Conservation (phyloP, 53 echinoderm and acorn worm species). For the Paracentrotus lividus region DNA sequence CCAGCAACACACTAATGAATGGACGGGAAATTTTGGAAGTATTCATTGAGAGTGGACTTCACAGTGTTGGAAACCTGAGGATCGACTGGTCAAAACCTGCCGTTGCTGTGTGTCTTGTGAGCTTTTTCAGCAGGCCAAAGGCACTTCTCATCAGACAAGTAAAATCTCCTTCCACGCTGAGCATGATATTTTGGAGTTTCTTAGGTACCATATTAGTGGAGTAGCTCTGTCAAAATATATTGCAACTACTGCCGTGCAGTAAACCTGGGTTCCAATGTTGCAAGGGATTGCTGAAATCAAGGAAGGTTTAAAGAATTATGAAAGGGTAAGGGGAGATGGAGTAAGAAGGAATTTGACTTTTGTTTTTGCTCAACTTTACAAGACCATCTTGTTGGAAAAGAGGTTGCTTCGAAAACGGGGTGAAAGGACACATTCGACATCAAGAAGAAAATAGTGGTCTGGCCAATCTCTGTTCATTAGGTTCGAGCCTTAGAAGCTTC, state of each 20-base stretch:
- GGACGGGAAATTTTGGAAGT: too few relatives aligned
- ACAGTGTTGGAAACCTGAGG: neutral
- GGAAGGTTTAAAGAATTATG: neutral
- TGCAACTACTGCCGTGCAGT: neutral
- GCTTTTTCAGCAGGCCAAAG: neutral
- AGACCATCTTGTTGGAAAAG: slow-evolving; percentile 20
- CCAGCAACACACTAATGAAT: too few relatives aligned
- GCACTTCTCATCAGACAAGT: neutral
- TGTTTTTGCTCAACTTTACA: neutral
- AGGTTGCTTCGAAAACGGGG: neutral
- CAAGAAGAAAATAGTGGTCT: neutral
- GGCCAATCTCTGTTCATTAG: neutral
- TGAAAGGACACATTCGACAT: neutral
- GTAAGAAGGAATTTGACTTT: neutral
- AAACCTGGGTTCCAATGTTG: neutral
- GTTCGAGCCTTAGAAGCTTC: slow-evolving; percentile 4
- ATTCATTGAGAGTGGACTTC: too few relatives aligned
- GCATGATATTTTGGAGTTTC: neutral
- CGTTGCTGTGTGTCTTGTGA: neutral
- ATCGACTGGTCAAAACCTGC: neutral
- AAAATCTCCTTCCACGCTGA: neutral
- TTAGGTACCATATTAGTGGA: neutral
- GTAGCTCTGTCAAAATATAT: neutral
- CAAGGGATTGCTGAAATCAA: neutral
- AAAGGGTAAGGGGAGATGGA: neutral